Conservation (phyloP, 2,113 vertebrate species). For the Ictidomys tridecemlineatus region DNA sequence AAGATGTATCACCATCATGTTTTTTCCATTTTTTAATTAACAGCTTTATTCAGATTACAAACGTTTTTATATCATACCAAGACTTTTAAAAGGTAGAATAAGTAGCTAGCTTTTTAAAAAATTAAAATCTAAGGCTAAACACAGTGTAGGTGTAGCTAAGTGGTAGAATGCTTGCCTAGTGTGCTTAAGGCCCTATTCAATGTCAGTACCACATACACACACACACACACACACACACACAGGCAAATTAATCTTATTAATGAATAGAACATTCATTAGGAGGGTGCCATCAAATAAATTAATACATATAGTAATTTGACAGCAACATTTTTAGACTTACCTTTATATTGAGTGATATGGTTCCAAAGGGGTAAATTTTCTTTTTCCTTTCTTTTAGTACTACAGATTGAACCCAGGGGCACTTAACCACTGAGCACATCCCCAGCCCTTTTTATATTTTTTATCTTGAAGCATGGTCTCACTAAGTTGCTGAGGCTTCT, state of each 20-base stretch:
- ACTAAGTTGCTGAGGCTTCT: too few relatives aligned
- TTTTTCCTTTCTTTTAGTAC: too few relatives aligned
- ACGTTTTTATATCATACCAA: neutral
- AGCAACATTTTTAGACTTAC: neutral
- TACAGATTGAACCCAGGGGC: too few relatives aligned
- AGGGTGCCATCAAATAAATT: neutral
- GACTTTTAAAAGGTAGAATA: too few relatives aligned
- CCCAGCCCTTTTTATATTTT: too few relatives aligned
- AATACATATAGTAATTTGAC: neutral
- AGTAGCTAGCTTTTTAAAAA: neutral
- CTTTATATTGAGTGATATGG: neutral
- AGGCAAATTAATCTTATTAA: neutral
- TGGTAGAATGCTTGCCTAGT: neutral
- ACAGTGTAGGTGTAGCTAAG: neutral
- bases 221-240: neutral
- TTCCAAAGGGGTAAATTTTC: neutral
- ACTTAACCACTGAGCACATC: too few relatives aligned
- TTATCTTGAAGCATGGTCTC: too few relatives aligned
- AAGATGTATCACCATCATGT: neutral
- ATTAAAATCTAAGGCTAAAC: conserved; percentile 28
- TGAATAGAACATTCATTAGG: neutral
- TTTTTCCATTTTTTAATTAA: conserved; percentile 1
- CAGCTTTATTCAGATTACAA: neutral
- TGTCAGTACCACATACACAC: too few relatives aligned
- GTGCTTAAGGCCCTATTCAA: neutral